Evolutionary conservation across 2,113 vertebrate species (phyloP).

Genomic region (Pituophis catenifer): DNA sequence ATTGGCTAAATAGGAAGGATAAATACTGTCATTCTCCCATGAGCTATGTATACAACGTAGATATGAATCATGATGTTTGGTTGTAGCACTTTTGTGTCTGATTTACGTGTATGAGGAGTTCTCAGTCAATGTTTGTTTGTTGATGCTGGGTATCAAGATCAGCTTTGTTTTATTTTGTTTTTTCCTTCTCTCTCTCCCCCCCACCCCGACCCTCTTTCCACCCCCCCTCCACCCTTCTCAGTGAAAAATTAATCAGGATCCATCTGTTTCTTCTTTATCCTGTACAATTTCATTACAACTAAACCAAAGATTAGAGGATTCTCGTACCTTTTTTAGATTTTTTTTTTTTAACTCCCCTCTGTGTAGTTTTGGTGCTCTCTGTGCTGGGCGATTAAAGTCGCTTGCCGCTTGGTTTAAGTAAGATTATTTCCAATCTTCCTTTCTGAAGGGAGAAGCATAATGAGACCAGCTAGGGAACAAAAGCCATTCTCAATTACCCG

Average conservation of each 20-base stretch:
- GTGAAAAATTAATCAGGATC: constrained; percentile 79
- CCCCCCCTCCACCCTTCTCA: constrained; percentile 9
- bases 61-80: constrained; percentile 53
- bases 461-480: constrained; percentile 57
- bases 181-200: neutral
- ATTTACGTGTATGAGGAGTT: constrained; percentile 57
- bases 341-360: neutral
- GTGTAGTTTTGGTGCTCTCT: constrained; percentile 63
- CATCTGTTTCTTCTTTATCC: constrained; percentile 76
- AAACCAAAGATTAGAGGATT: constrained; percentile 76
- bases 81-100: constrained; percentile 55
- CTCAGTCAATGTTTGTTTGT: constrained; percentile 67
- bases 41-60: constrained; percentile 59
- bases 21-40: constrained; percentile 45
- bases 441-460: constrained; percentile 66
- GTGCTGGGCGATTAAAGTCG: constrained; percentile 71
- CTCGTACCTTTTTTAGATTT: constrained; percentile 54
- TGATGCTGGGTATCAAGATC: constrained; percentile 62
- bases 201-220: accelerated
- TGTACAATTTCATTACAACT: constrained; percentile 77
- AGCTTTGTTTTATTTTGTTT: constrained; percentile 36
- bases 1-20: constrained; percentile 50
- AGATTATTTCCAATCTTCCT: constrained; percentile 72
- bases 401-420: constrained; percentile 67
- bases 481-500: constrained; percentile 58